These are phyloP conservation scores for Mycteria americana DNA, from an alignment of 2,797 vertebrate species.

Conservation along the genomic window DNA sequence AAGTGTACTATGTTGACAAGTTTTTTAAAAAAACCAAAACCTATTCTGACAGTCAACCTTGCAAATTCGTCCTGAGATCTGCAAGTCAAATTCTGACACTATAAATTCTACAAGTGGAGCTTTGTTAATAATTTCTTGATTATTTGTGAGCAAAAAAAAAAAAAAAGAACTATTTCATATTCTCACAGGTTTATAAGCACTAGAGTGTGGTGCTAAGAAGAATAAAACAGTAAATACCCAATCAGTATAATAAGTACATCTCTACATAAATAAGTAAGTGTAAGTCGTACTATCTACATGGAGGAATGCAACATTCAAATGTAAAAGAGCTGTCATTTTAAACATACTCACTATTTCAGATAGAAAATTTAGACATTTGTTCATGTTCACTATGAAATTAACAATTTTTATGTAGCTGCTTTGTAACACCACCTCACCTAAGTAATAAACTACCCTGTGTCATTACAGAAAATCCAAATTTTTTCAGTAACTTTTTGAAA, in stretches of 20 bases:
- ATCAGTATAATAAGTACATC: not conserved
- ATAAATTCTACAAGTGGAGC: constrained; percentile 15
- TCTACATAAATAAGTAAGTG: not conserved
- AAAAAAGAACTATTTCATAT: not conserved
- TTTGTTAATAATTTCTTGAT: constrained; percentile 45
- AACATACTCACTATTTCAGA: not conserved
- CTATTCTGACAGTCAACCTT: constrained; percentile 40
- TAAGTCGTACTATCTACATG: not conserved
- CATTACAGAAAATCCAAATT: not conserved
- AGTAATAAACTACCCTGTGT: not conserved
- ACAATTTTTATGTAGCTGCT: not conserved
- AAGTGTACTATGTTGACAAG: constrained; percentile 45
- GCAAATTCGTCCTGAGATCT: constrained; percentile 37
- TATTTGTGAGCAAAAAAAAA: not conserved
- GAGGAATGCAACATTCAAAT: not conserved
- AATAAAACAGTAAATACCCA: not conserved
- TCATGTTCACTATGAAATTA: not conserved
- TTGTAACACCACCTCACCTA: not conserved
- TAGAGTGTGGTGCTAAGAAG: not conserved
- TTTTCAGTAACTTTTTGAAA: not conserved
- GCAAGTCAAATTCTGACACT: constrained; percentile 42
- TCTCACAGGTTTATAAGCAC: not conserved
- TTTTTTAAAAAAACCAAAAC: not conserved
- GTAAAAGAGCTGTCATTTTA: not conserved
- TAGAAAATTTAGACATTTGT: not conserved